phyloP scores from a whole-genome alignment of 2,888 invertebrate species.

The Ephialtes manifestator region DNA sequence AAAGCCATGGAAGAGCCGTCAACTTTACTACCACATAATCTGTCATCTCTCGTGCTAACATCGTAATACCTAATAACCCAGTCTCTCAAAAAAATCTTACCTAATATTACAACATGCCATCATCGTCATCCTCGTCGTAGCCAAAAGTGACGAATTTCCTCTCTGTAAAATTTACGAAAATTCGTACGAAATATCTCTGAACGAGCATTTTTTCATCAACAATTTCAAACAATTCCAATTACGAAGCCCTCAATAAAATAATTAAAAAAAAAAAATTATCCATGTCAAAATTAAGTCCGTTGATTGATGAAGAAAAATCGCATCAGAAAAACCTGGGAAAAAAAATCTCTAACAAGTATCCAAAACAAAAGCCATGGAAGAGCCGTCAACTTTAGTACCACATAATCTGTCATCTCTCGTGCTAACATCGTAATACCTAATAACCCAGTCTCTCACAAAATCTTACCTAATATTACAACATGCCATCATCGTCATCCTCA shows the following conservation, averaged over 20 bases:
- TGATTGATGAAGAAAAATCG: not conserved
- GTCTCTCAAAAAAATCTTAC: not conserved
- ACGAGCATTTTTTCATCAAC: not conserved
- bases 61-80: not conserved
- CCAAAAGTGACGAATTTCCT: not conserved
- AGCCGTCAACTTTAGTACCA: not conserved
- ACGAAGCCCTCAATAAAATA: not conserved
- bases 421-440: not conserved
- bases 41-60: not conserved
- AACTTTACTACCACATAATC: not conserved
- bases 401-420: not conserved
- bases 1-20: not conserved
- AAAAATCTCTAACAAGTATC: not conserved
- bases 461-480: not conserved
- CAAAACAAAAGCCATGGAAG: not conserved
- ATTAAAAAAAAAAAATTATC: too few species aligned
- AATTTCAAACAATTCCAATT: not conserved
- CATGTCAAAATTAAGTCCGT: not conserved
- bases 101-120: not conserved
- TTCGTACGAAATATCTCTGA: too few species aligned
- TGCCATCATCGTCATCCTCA: slow-evolving; percentile 12
- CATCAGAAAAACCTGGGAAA: not conserved
- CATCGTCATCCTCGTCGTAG: slow-evolving; percentile 12
- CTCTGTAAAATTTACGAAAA: too few species aligned
- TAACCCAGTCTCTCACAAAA: not conserved